Evolutionary conservation across 53 echinoderm and acorn worm genomes (phyloP), one percentile per base, ranked within the genome.

Genomic region (Echinarachnius parma): DNA sequence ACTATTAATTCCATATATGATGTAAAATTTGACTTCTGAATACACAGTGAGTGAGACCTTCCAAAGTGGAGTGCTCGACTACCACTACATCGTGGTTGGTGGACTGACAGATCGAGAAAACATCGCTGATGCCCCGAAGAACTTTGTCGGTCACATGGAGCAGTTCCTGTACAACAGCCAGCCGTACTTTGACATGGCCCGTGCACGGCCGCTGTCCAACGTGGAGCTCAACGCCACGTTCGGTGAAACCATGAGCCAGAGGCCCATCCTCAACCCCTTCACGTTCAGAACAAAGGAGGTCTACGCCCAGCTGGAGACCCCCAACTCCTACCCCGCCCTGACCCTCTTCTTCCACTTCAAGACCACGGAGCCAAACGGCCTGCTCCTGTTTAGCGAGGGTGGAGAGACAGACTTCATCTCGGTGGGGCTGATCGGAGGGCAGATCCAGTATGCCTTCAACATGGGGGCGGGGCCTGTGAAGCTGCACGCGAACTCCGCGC

Each of bases 61-160:
- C 75, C 75, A 77, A 45, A 86, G 86, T 15, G 90, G 86, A 22
- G 67, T 86, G 0, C 75, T 98, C 15, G 88, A 98, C 30, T 85
- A 75, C 46, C 79, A 79, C 9, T 82, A 68, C 56, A 88, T 98
- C 13, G 91, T 88, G 60, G 59, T 91, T 3, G 91, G 98, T 21
- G 84, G 80, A 23, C 62, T 83, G 46, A 71, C 70, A 4, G 66
- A 76, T 28, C 75, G 82, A 18, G 76, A 74, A 0, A 36, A 26
- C 13, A 57, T 62, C 4, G 31, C 36, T 9, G 60, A 64, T 31
- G 46, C 57, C 15, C 83, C 84, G 8, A 46, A 66, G 28, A 85
- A 82, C 37, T 98, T 92, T 77, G 79, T 68, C n/a, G 98, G 98
- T 36, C 91, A 88, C 52, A 98, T 98, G 80, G 98, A 98, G 37